A percentile compares a stretch with the other conserved stretches of the same genome.
phyloP scores from a whole-genome alignment of 2,888 invertebrate species.

The Platycheirus albimanus region DNA sequence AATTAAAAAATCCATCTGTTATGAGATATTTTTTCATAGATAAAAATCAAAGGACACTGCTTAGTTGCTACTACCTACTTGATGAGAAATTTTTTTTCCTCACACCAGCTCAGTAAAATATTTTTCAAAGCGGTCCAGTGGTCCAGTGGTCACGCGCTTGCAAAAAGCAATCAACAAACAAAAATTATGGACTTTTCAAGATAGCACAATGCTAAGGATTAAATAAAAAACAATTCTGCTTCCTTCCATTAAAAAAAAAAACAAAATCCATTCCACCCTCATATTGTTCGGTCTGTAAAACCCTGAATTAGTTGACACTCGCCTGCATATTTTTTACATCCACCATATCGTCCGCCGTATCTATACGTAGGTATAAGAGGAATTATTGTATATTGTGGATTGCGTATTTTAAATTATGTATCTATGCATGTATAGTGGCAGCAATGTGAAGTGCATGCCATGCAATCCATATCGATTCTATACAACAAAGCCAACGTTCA shows the following conservation, averaged over 20 bases:
- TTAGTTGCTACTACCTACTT: no score
- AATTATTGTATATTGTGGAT: no score
- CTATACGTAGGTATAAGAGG: neutral
- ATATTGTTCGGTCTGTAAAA: conserved; percentile 26
- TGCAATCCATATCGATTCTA: neutral
- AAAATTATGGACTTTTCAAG: no score
- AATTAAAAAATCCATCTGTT: no score
- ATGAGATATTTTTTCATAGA: no score
- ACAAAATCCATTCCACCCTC: conserved; percentile 3
- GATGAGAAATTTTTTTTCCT: no score
- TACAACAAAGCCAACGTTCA: conserved; percentile 22
- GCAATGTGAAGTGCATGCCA: no score
- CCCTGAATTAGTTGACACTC: conserved; percentile 21
- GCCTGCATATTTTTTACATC: neutral
- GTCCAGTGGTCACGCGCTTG: no score
- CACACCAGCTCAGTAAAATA: neutral
- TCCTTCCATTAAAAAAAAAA: neutral
- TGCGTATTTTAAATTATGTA: conserved; percentile 8
- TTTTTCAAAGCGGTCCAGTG: no score
- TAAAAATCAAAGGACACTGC: no score
- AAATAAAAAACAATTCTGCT: conserved; percentile 10
- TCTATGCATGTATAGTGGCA: neutral
- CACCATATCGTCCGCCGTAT: neutral
- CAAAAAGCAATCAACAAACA: no score
- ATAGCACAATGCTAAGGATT: conserved; percentile 10